Percentiles rank a stretch among this genome's conserved stretches.
phyloP scores from a whole-genome alignment of 2,113 vertebrate species.

The Sinocyclocheilus maitianheensis region DNA sequence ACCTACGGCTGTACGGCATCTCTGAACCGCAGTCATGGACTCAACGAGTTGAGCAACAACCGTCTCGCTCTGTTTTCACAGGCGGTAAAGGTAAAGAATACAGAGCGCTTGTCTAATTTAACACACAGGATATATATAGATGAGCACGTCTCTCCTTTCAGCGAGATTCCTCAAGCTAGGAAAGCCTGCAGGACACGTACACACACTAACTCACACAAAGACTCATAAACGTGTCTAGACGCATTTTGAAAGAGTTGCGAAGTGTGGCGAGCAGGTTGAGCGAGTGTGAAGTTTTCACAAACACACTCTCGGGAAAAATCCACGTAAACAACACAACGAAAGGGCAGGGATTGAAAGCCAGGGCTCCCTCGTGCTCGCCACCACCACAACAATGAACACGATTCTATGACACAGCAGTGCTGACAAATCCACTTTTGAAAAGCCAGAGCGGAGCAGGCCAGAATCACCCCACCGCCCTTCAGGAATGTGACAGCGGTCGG shows the following conservation, averaged over 20 bases:
- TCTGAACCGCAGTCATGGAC: not conserved
- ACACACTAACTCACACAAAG: not conserved
- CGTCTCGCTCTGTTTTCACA: not conserved
- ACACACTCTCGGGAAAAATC: not conserved
- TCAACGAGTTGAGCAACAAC: not conserved
- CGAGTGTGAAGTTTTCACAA: conserved; percentile 17
- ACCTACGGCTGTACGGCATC: not conserved
- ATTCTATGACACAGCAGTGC: conserved; percentile 31
- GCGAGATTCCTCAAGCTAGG: conserved; percentile 1
- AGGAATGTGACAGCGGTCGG: conserved; percentile 31
- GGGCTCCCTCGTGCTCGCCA: not conserved
- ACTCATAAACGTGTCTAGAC: conserved; percentile 10
- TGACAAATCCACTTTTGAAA: conserved; percentile 12
- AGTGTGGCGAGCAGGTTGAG: conserved; percentile 13
- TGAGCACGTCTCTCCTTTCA: conserved; percentile 4
- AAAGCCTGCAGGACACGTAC: not conserved
- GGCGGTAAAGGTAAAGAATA: not conserved
- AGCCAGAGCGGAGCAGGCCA: not conserved
- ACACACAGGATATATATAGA: not conserved
- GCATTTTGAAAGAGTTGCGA: not conserved
- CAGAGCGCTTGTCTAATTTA: not conserved
- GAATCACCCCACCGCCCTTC: not conserved
- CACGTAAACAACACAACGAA: not conserved
- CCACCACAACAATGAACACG: not conserved
- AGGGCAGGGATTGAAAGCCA: not conserved